Percentiles rank a stretch among this genome's conserved stretches.
Evolutionary conservation across 1,140 invertebrate species (phyloP).

Genomic region (Leptopilina clavipes): DNA sequence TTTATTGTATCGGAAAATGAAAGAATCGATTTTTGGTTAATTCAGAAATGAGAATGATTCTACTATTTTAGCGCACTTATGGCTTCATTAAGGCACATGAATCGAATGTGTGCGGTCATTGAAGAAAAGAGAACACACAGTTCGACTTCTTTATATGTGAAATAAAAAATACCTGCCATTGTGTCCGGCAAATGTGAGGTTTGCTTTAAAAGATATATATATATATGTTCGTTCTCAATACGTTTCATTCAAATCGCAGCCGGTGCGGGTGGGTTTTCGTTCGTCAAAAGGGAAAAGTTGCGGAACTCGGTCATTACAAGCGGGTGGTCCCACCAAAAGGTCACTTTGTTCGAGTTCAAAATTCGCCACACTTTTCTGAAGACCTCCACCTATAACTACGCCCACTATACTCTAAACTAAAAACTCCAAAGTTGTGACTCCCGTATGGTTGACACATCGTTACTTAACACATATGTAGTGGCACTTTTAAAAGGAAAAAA

Average conservation of each 20-base stretch:
- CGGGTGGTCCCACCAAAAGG: conserved; percentile 7
- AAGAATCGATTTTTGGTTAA: too few species aligned
- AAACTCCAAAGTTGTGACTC: neutral
- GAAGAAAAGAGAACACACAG: too few species aligned
- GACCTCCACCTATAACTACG: neutral
- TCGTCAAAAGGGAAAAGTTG: conserved; percentile 3
- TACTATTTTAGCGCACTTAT: too few species aligned
- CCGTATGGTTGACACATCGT: conserved; percentile 19
- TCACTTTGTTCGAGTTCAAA: conserved; percentile 26
- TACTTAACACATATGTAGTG: conserved; percentile 10
- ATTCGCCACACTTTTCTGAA: conserved; percentile 23
- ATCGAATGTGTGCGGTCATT: too few species aligned
- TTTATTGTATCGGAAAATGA: too few species aligned
- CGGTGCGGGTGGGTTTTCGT: conserved; percentile 19
- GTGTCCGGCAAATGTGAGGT: too few species aligned
- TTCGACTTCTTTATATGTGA: too few species aligned
- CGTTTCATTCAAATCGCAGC: conserved; percentile 17
- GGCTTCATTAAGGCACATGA: too few species aligned
- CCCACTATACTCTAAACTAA: neutral
- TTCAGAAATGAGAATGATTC: too few species aligned
- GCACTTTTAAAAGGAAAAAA: neutral
- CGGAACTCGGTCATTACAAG: conserved; percentile 20
- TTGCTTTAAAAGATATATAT: neutral
- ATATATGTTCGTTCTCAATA: neutral
- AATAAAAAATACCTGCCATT: too few species aligned